phyloP scores from a whole-genome alignment of 2,888 invertebrate species.

The Neoascia interrupta region DNA sequence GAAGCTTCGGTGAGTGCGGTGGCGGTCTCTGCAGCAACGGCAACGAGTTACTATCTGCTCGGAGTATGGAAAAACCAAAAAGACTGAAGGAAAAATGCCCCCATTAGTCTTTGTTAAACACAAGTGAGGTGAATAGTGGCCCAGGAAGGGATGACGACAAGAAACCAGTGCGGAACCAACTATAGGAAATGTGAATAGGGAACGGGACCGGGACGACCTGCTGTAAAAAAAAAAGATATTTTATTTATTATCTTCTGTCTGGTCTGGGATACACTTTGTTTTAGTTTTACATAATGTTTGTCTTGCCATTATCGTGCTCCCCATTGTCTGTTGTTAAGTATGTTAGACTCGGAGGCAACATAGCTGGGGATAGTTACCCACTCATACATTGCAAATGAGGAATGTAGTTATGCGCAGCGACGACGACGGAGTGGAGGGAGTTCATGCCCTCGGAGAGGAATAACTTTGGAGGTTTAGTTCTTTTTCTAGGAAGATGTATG shows the following conservation, averaged over 20 bases:
- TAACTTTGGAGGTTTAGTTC: conserved; percentile 17
- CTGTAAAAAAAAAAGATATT: conserved; percentile 47
- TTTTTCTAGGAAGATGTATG: too few species aligned
- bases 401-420: background rate
- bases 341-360: conserved; percentile 31
- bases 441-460: conserved; percentile 4
- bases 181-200: background rate
- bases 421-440: background rate
- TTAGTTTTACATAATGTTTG: conserved; percentile 3
- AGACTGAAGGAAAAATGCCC: conserved; percentile 39
- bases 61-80: conserved; percentile 14
- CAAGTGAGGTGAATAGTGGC: conserved; percentile 46
- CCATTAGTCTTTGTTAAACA: conserved; percentile 58
- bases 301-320: background rate
- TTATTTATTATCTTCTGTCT: conserved; percentile 55
- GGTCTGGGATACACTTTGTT: conserved; percentile 12
- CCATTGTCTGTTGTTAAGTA: conserved; percentile 32
- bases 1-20: too few species aligned
- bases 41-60: too few species aligned
- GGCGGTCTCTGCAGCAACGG: too few species aligned
- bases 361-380: too few species aligned
- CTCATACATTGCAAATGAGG: too few species aligned
- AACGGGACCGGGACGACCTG: background rate
- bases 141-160: conserved; percentile 39
- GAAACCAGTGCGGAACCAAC: conserved; percentile 29